phyloP scores from a whole-genome alignment of 1,140 invertebrate species.

The Steinernema feltiae region DNA sequence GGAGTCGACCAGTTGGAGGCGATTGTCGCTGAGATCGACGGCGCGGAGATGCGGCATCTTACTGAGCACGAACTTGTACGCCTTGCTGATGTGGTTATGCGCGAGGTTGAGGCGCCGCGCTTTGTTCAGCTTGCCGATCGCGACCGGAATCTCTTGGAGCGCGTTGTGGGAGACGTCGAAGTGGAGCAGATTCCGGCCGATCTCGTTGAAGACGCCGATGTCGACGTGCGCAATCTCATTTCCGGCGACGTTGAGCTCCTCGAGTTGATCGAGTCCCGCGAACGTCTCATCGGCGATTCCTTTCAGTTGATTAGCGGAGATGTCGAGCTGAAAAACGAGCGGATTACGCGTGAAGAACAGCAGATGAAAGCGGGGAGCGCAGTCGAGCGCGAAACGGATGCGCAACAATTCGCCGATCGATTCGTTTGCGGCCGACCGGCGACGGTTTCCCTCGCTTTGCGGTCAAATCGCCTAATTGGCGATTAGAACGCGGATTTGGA shows the following conservation, averaged over 20 bases:
- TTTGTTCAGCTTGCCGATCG: slow-evolving; percentile 38
- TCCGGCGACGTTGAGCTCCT: slow-evolving; percentile 33
- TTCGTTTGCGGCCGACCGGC: neutral
- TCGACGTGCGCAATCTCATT: slow-evolving; percentile 46
- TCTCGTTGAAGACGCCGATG: slow-evolving; percentile 33
- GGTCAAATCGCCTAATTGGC: slow-evolving; percentile 6
- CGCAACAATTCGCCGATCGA: neutral
- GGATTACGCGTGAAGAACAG: neutral
- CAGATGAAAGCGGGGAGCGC: neutral
- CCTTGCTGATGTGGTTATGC: slow-evolving; percentile 44
- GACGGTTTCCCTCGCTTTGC: neutral
- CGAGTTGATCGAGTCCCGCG: slow-evolving; percentile 40
- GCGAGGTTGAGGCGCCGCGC: slow-evolving; percentile 41
- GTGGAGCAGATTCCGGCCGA: neutral
- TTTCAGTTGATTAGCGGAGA: slow-evolving; percentile 43
- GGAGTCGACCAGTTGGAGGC: slow-evolving; percentile 39
- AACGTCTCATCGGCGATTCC: slow-evolving; percentile 37
- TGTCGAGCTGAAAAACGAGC: slow-evolving; percentile 44
- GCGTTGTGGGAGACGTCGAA: slow-evolving; percentile 40
- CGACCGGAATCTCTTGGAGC: slow-evolving; percentile 44
- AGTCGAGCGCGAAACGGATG: slow-evolving; percentile 12
- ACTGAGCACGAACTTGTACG: slow-evolving; percentile 49
- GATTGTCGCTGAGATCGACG: slow-evolving; percentile 41
- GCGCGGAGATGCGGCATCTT: slow-evolving; percentile 44
- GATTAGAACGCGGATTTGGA: neutral